Base-by-base conservation (phyloP, 2,797 vertebrate genomes). In the Sebastes diploproa region DNA sequence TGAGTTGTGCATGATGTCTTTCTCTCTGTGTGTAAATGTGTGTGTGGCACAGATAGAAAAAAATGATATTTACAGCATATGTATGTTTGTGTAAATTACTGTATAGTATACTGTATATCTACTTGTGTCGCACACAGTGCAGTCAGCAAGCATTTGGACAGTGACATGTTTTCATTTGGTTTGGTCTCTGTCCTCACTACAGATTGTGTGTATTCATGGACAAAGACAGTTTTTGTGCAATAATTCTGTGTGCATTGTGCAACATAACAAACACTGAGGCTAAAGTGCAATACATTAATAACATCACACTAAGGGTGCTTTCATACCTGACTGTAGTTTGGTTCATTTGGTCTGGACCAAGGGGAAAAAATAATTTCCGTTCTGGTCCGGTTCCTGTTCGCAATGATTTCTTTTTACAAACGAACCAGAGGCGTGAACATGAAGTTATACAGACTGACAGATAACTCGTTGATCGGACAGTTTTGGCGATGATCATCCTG, bases 101-200 rank as follows among this genome's bases (percentile, higher is more conserved):
- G 46, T 78, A 20, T 58, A 78, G 8, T 42, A 42, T 42, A 16
- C 13, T 42, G 12, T 66, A 32, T 70, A 23, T 46, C 36, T 76
- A 32, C 38, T 52, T 72, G 8, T 71, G 10, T 67, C 22, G 60
- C 70, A 75, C 59, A 32, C 25, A 78, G 61, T 77, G 50, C 72
- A 80, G 75, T 60, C 59, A 61, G 55, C 10, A 16, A 55, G n/a
- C 34, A 13, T 84, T 85, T 84, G 72, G 52, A 75, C 36, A 78
- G 70, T 80, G 60, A 59, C 46, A 36, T 5, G 4, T 60, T 61
- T 62, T 62, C 30, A 34, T 75, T 56, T 61, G 34, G 30, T 83
- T 68, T 52, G 54, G 56, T 25, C 52, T 55, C 5, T 22, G 14
- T 16, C 10, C 7, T 68, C 9, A 27, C 12, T 42, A 4, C n/a